A percentile compares a stretch with the other conserved stretches of the same genome.
phyloP scores from a whole-genome alignment of 2,888 invertebrate genomes.

The Himalopsyche tibetana region DNA sequence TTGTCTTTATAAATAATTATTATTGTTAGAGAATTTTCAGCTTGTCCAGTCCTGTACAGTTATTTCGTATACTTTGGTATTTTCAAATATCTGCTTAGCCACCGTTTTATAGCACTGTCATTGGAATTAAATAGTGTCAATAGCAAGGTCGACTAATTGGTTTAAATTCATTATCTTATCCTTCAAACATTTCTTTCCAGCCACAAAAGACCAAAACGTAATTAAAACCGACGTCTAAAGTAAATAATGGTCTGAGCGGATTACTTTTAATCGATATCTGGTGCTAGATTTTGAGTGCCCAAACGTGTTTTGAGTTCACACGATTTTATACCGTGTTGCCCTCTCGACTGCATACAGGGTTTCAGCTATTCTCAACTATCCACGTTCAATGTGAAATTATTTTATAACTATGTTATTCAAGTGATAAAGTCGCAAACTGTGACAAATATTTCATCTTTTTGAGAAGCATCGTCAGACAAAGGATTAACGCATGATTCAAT shows the following conservation, averaged over 20 bases:
- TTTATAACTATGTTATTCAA: no score
- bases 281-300: not conserved
- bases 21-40: no score
- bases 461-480: no score
- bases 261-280: slow-evolving; percentile 11
- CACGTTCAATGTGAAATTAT: no score
- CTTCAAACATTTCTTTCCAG: not conserved
- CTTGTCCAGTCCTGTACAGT: no score
- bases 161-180: not conserved
- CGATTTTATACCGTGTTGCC: not conserved
- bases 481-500: no score
- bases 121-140: not conserved
- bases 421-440: no score
- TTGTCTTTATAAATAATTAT: no score
- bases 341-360: not conserved
- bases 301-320: slow-evolving; percentile 17
- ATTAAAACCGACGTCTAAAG: not conserved
- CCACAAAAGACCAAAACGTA: not conserved
- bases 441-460: no score
- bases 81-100: no score
- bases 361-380: not conserved
- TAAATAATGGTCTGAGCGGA: not conserved
- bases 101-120: no score
- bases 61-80: no score
- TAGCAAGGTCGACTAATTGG: not conserved